A percentile compares a stretch with the other conserved stretches of the same genome.
Conservation (phyloP, 2,797 vertebrate species). For the Tinamus major region DNA sequence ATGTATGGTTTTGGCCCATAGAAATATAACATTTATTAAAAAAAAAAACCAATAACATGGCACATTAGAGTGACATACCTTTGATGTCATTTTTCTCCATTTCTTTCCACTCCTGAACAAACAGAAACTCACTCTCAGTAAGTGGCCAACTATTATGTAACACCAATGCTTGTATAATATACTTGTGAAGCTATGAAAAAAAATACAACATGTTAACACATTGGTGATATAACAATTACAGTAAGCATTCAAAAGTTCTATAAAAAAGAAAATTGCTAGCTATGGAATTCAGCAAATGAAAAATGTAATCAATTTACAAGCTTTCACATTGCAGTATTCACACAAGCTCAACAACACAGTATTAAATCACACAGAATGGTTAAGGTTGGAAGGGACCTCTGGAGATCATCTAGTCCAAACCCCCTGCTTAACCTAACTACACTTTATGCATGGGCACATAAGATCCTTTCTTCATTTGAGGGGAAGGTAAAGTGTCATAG, state of each 20-base stretch:
- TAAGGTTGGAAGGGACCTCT: too few relatives aligned
- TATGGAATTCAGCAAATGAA: slow-evolving; percentile 20
- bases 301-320: slow-evolving; percentile 11
- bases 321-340: neutral
- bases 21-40: neutral
- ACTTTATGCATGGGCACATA: too few relatives aligned
- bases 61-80: slow-evolving; percentile 77
- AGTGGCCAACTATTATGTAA: slow-evolving; percentile 88
- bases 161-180: slow-evolving; percentile 87
- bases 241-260: neutral
- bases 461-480: too few relatives aligned
- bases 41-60: neutral
- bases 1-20: neutral
- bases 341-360: slow-evolving; percentile 33
- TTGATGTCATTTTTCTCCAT: slow-evolving; percentile 83
- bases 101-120: slow-evolving; percentile 84
- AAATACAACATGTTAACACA: slow-evolving; percentile 44
- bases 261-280: neutral
- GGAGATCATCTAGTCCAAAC: too few relatives aligned
- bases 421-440: too few relatives aligned
- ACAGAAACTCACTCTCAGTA: slow-evolving; percentile 81
- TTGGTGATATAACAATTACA: neutral
- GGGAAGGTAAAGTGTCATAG: neutral
- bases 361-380: neutral
- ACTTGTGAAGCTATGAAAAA: slow-evolving; percentile 85